Base-by-base conservation (phyloP, 2,113 vertebrate species). In the Piprites chloris region DNA sequence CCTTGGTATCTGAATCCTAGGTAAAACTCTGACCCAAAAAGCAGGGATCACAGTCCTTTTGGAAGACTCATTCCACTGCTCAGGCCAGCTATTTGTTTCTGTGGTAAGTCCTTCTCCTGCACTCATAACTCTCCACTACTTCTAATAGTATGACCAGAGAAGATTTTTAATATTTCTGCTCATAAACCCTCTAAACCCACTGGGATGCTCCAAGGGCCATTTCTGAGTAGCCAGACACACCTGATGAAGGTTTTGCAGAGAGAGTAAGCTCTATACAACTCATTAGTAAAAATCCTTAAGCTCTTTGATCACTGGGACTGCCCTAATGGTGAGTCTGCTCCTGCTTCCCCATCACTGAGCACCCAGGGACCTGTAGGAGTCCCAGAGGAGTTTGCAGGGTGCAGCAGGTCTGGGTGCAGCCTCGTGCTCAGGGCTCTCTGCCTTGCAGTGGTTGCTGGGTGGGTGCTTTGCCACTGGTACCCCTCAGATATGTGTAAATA, bases 1-100 rank as follows among this genome's bases (percentile, higher is more conserved):
- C 10, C 23, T 23, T n/a, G 15, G 18, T 47, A 12, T 42, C 24
- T 49, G 65, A 52, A 44, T 35, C 27, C 15, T 17, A 42, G 30
- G 58, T 72, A 39, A 19, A 62, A 11, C 17, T 46, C 58, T 62
- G 39, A 17, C 59, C 41, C 74, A 37, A 82, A 77, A 63, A 28
- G 8, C 0, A 0, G 23, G 17, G 8, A n/a, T 52, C 8, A 9
- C 0, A 2, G 6, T 53, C 9, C 14, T 49, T 59, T 65, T 39
- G 35, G 37, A 59, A 37, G 28, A 27, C 11, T 65, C 28, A 41
- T 18, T 33, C 12, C 32, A 18, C 41, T 87, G 50, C 28, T 71
- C 27, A 71, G 30, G 19, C 9, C 42, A 88, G 32, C 55, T 65
- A 0, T 44, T 79, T 73, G 9, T 13, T 77, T 41, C 46, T 66